Base-by-base conservation (phyloP, 2,113 vertebrate genomes). In the Arvicanthis niloticus region DNA sequence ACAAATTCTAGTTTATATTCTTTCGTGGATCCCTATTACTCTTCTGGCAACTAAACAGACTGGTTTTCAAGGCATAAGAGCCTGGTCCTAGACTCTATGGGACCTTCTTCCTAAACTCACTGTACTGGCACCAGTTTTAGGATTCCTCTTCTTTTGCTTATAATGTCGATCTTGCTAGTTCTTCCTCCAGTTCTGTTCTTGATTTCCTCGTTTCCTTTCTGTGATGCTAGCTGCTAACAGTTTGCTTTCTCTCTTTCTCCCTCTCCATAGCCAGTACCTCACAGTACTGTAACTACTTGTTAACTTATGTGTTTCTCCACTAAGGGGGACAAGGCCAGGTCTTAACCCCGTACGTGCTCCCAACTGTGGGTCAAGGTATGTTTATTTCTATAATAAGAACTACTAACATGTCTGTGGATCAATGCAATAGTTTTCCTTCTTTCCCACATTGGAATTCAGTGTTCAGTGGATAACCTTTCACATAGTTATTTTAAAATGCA, bases 351-450 rank as follows among this genome's bases (percentile, higher is more conserved):
- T 42, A 12, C 60, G 21, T 89, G 42, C 7, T 78, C 42, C 40
- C 48, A 70, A 1, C 26, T 53, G 0, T 58, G 26, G 56, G 12
- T 89, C 58, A 92, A 48, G 21, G 31, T 89, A 84, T 34, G 34
- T 58, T 82, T 31, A 78, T 95, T 95, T 91, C 84, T 93, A 7
- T 68, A 67, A 82, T 70, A 85, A 82, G 78, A 92, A n/a, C 37
- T 45, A 65, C 13, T 80, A 56, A 78, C 24, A 62, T 37, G 45
- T 85, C 77, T 37, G 40, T 76, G 26, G 51, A 76, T 73, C 22
- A 94, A 62, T 82, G 48, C 42, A 94, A 51, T 31, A 56, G 34
- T 94, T 95, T 86, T 87, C 68, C 84, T 89, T 96, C 62, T 81
- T 88, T 26, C 42, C 65, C 51, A 95, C 1, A 0, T 80, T 90